Conservation (phyloP, 2,113 vertebrate species). For the Calypte anna region DNA sequence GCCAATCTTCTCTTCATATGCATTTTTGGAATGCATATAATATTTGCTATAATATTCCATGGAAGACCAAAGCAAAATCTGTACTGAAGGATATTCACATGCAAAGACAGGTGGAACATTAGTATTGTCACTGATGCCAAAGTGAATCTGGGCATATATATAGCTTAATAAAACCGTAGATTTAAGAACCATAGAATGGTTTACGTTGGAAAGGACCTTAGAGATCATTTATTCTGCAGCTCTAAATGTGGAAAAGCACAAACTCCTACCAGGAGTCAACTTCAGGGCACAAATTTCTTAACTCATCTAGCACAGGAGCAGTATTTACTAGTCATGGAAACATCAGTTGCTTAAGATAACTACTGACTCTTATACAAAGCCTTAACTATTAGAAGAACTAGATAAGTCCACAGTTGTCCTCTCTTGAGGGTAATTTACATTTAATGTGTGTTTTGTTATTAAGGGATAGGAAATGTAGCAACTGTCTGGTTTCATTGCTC, state of each 20-base stretch:
- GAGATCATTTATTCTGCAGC: not conserved
- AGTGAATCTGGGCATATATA: not conserved
- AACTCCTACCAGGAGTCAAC: not conserved
- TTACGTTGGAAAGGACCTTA: too few species aligned
- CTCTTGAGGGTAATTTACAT: constrained; percentile 8
- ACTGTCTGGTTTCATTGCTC: not conserved
- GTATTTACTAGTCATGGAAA: not conserved
- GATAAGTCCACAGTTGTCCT: not conserved
- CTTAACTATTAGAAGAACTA: constrained; percentile 4
- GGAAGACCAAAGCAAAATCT: not conserved
- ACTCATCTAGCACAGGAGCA: not conserved
- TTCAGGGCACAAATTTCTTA: not conserved
- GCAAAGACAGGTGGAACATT: not conserved
- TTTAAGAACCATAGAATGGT: not conserved
- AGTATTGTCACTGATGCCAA: not conserved
- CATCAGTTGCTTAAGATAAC: not conserved
- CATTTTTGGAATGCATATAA: not conserved
- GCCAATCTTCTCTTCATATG: not conserved
- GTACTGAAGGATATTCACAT: not conserved
- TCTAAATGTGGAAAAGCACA: not conserved
- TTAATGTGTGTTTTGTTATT: not conserved
- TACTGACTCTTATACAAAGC: constrained; percentile 9
- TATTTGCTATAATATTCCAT: not conserved
- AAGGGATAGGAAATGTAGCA: not conserved
- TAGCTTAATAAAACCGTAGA: not conserved